phyloP scores from a whole-genome alignment of 92 coral and sea anemone genomes.

The Epizoanthus rinbou region DNA sequence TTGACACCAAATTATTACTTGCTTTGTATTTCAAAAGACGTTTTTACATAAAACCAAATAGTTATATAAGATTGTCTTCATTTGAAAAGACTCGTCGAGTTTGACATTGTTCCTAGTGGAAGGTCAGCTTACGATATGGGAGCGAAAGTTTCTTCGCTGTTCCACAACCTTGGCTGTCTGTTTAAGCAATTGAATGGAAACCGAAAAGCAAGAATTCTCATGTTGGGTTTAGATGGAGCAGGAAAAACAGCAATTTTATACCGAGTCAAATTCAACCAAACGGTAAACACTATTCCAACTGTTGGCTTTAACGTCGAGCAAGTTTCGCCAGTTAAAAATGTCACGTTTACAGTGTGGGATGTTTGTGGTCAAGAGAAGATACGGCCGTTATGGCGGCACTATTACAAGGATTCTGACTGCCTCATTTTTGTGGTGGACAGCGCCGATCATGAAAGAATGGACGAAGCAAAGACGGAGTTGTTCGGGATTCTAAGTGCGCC shows the following conservation, averaged over 20 bases:
- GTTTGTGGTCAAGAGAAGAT: constrained; percentile 81
- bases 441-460: constrained; percentile 64
- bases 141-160: background rate
- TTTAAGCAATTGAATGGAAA: constrained; percentile 12
- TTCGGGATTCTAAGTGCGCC: constrained; percentile 55
- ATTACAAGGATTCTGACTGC: constrained; percentile 65
- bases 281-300: constrained; percentile 70
- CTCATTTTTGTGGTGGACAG: constrained; percentile 81
- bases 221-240: constrained; percentile 83
- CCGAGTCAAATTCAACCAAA: constrained; percentile 81
- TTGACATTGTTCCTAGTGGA: background rate
- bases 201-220: constrained; percentile 63
- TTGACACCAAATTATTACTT: no score
- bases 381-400: constrained; percentile 74
- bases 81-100: background rate
- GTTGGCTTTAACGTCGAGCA: constrained; percentile 83
- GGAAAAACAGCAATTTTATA: constrained; percentile 83
- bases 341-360: constrained; percentile 75
- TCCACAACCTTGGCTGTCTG: background rate
- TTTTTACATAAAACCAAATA: background rate
- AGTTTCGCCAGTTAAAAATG: constrained; percentile 66
- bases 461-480: constrained; percentile 63
- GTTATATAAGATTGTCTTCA: background rate
- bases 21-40: no score
- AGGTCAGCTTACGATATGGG: background rate